Evolutionary conservation across 2,113 vertebrate genomes (phyloP).

Genomic region (Rhynchopsitta pachyrhyncha): DNA sequence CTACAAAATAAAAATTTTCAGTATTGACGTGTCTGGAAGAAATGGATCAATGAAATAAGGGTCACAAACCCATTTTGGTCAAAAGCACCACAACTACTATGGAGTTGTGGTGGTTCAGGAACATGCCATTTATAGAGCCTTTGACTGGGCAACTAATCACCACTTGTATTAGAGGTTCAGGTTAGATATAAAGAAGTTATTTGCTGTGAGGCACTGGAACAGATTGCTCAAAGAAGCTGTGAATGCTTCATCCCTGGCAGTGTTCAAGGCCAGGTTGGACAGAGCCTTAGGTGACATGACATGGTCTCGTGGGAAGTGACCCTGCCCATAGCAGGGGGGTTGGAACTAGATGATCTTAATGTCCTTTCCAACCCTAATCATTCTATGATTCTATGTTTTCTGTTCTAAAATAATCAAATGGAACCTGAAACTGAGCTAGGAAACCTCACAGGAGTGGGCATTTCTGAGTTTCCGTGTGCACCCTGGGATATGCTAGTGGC

Average conservation of each 20-base stretch:
- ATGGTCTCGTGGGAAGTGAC: background rate
- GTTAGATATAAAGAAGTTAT: background rate
- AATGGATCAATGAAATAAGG: background rate
- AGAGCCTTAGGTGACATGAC: background rate
- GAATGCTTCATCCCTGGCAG: background rate
- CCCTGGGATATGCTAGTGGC: background rate
- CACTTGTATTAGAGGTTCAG: background rate
- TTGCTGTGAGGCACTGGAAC: background rate
- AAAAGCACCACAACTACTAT: background rate
- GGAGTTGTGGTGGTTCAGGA: background rate
- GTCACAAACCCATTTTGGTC: background rate
- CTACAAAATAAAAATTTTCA: background rate
- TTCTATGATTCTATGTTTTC: background rate
- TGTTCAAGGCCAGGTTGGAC: background rate
- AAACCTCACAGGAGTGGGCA: background rate
- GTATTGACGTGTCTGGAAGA: background rate
- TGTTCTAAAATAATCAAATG: background rate
- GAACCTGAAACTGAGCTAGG: background rate
- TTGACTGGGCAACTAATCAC: background rate
- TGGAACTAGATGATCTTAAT: background rate
- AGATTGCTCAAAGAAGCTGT: background rate
- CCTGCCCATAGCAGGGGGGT: background rate
- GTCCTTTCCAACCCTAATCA: background rate
- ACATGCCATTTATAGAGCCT: background rate
- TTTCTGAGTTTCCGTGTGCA: background rate